phyloP scores from a whole-genome alignment of 2,888 invertebrate species.

The Limenitis camilla region DNA sequence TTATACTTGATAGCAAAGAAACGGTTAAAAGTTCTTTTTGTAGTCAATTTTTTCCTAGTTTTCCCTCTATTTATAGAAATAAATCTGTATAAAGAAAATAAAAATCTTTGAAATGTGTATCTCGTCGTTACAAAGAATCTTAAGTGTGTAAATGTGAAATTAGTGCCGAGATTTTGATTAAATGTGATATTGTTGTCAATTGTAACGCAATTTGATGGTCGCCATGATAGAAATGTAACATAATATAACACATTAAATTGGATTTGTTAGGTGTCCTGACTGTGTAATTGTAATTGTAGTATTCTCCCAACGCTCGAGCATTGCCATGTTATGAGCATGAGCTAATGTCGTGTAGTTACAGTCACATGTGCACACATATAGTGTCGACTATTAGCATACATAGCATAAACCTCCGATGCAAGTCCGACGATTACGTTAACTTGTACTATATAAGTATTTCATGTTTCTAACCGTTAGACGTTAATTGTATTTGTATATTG shows the following conservation, averaged over 20 bases:
- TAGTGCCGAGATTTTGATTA: no score
- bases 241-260: not conserved
- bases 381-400: constrained; percentile 4
- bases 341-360: constrained; percentile 15
- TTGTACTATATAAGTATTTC: constrained; percentile 6
- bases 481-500: constrained; percentile 11
- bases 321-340: constrained; percentile 35
- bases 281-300: no score
- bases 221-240: not conserved
- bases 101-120: no score
- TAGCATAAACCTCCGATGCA: not conserved
- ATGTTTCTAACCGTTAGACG: constrained; percentile 13
- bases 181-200: no score
- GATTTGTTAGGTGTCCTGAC: no score
- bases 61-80: constrained; percentile 4
- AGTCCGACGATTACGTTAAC: not conserved
- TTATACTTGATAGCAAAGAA: no score
- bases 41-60: no score
- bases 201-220: no score
- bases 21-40: no score
- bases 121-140: no score
- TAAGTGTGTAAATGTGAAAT: no score
- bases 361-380: constrained; percentile 18
- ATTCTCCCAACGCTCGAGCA: constrained; percentile 28
- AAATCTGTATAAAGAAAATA: no score